A percentile compares a stretch with the other conserved stretches of the same genome.
These are phyloP conservation scores for Cotesia chilonis DNA, from an alignment of 1,140 invertebrate genomes.

Conservation along the genomic window DNA sequence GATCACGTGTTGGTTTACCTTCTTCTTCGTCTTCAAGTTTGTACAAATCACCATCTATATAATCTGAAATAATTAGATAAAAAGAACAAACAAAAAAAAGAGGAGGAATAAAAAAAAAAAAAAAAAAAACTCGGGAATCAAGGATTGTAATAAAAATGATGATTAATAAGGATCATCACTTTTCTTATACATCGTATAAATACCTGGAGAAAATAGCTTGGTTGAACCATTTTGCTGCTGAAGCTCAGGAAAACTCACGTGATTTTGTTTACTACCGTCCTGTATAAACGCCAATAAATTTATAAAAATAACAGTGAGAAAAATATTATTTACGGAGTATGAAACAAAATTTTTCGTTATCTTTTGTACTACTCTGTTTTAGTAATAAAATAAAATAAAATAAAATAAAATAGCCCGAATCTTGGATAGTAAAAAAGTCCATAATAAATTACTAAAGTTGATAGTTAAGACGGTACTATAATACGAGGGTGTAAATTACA, in stretches of 20 bases:
- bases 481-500: too few relatives aligned
- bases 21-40: constrained; percentile 72
- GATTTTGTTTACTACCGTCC: constrained; percentile 80
- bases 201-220: constrained; percentile 86
- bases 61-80: constrained; percentile 68
- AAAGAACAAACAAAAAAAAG: not conserved
- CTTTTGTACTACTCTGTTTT: too few relatives aligned
- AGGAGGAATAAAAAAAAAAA: too few relatives aligned
- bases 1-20: constrained; percentile 68
- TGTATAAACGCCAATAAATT: constrained; percentile 55
- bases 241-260: constrained; percentile 86
- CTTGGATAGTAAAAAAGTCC: too few relatives aligned
- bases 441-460: too few relatives aligned
- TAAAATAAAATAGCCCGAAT: too few relatives aligned
- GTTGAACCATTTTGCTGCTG: constrained; percentile 82
- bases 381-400: too few relatives aligned
- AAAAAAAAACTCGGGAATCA: not conserved
- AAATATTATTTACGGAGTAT: not conserved
- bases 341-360: not conserved
- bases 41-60: constrained; percentile 81
- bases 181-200: constrained; percentile 27
- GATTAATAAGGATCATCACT: constrained; percentile 26
- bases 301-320: not conserved
- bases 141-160: constrained; percentile 16
- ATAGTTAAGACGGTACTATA: too few relatives aligned